Base-by-base conservation (phyloP, 2,113 vertebrate species). In the Telmatochromis brichardi region DNA sequence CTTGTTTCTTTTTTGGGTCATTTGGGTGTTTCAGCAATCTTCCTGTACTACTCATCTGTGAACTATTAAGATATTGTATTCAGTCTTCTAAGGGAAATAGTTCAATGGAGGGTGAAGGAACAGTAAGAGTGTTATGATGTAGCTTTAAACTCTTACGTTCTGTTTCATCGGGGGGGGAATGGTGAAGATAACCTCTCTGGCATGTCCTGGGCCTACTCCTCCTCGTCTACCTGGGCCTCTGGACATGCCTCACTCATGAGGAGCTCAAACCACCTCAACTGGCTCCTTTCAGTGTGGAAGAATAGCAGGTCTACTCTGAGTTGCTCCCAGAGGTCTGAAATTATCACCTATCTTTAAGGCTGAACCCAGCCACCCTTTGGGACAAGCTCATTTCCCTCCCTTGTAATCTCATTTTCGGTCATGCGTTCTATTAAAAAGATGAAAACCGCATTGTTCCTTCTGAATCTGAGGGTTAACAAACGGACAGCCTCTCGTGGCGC, bases 401-500 rank as follows among this genome's bases (percentile, higher is more conserved):
- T 65, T 65, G 33, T 37, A 65, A 65, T 37, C 31, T n/a, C 3
- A 65, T 2, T 65, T 65, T 65, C 3, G 19, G 19, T 65, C 33
- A 65, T 3, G 63, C n/a, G 4, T 68, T 40, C 35, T 40, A 71
- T 3, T 42, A 21, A 0, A 40, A 42, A 42, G 2, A 71, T 9
- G 65, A 42, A 71, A 71, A 9, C 37, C 1, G 0, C 13, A 42
- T 23, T 71, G 13, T 71, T 10, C 65, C n/a, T 71, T 42, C 65
- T 71, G 65, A 71, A 71, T 42, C 37, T 13, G 37, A 42, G 37
- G 37, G 37, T 23, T 42, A 71, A 42, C 37, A 15, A 23, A 42
- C 0, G 5, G n/a, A 23, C 3, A 3, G 37, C 35, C 37, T 63
- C 58, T 2, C 9, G 7, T 71, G 35, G 35, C 0, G 1, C 60